A percentile compares a stretch with the other conserved stretches of the same genome.
These are phyloP conservation scores for Polymixis flavicincta DNA, from an alignment of 2,888 invertebrate species.

Conservation along the genomic window DNA sequence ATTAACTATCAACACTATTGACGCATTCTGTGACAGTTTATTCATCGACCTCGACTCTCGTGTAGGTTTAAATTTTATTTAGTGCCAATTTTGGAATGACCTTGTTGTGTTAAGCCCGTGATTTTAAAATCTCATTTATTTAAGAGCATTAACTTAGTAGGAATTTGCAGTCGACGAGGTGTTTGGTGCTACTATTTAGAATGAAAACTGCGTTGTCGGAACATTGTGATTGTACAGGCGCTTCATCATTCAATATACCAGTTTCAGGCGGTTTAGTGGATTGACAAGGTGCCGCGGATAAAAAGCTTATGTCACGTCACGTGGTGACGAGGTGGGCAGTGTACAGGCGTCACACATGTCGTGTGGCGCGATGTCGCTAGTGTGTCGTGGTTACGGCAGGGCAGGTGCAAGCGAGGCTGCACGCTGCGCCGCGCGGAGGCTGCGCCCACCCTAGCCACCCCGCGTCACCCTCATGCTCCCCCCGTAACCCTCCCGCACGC, in stretches of 20 bases:
- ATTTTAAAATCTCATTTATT: neutral
- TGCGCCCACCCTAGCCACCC: slow-evolving; percentile 82
- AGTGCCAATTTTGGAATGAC: neutral
- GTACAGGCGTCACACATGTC: slow-evolving; percentile 64
- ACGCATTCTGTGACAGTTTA: slow-evolving; percentile 41
- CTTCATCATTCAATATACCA: slow-evolving; percentile 34
- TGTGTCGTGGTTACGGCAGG: slow-evolving; percentile 83
- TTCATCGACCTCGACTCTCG: slow-evolving; percentile 6
- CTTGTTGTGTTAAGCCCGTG: neutral
- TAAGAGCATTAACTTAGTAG: neutral
- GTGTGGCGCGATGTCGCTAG: slow-evolving; percentile 77
- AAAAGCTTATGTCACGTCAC: slow-evolving; percentile 41
- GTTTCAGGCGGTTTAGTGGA: slow-evolving; percentile 56
- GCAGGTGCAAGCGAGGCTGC: slow-evolving; percentile 89
- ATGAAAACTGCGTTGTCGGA: slow-evolving; percentile 12
- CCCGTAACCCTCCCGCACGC: slow-evolving; percentile 82
- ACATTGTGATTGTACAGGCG: slow-evolving; percentile 17
- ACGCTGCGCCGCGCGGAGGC: slow-evolving; percentile 87
- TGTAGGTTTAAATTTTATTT: slow-evolving; percentile 19
- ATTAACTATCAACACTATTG: slow-evolving; percentile 34
- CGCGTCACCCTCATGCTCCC: slow-evolving; percentile 77
- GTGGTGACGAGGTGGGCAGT: slow-evolving; percentile 57
- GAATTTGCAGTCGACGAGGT: neutral
- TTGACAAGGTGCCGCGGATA: slow-evolving; percentile 34
- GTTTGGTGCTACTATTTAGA: neutral